Evolutionary conservation across 2,797 vertebrate genomes (phyloP), one percentile per base, ranked within the genome.

Genomic region (Miichthys miiuy): DNA sequence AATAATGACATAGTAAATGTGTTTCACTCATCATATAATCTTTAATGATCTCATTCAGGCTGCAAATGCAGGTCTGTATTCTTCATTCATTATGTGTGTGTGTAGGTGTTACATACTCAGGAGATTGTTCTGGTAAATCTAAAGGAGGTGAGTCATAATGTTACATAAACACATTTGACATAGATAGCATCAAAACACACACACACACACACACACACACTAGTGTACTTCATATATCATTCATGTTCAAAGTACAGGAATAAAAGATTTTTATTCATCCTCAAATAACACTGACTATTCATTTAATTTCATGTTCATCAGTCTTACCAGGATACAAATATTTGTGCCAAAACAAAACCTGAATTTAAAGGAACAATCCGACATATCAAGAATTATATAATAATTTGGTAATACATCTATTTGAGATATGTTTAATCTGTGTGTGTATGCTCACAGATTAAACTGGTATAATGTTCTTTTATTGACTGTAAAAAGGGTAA

Each of bases 81-180:
- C 17, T 75, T 74, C 55, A 68, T 79, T 84, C 47, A 77, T 27
- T 30, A 2, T 73, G 65, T 48, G 50, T 71, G 50, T 46, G 71
- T 71, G 73, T 77, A 34, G 70, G 82, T 63, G 80, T 79, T 80
- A 38, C 8, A 57, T 75, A 27, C 60, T 51, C 50, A 2, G 27
- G 18, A 72, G 77, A 27, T 38, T 56, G 41, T 66, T 70, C 67
- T 73, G 47, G 72, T 65, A 71, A n/a, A 68, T 66, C 77, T 72
- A 42, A 23, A 13, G 47, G 58, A 71, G 47, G 47, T 87, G 86
- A 89, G 68, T 89, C 86, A 88, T 20, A n/a, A 48, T 79, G 67
- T 77, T 79, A 81, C 51, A 72, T 74, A 81, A 77, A 81, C 84
- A 75, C 68, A 80, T 77, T 42, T 72, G 66, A 82, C 65, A 75